Evolutionary conservation across 2,113 vertebrate genomes (phyloP).

Genomic region (Pao palembangensis): DNA sequence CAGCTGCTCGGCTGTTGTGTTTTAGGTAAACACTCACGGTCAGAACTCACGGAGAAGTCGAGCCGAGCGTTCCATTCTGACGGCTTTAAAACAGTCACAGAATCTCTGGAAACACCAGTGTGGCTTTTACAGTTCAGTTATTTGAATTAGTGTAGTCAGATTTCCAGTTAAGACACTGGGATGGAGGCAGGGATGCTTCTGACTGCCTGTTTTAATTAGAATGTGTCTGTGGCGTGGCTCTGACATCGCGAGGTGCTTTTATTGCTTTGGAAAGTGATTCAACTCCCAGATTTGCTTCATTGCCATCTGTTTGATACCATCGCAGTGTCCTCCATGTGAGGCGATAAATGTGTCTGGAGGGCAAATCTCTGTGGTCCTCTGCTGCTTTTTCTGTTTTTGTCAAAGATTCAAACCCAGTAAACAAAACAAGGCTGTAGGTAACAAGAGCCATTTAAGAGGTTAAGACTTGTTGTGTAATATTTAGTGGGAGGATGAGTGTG

Average conservation of each 20-base stretch:
- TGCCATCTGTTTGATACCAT: too few species aligned
- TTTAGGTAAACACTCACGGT: neutral
- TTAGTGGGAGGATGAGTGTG: neutral
- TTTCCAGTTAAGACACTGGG: too few species aligned
- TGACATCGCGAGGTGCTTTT: conserved; percentile 5
- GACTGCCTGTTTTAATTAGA: conserved; percentile 22
- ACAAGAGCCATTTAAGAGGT: too few species aligned
- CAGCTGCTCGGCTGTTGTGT: neutral
- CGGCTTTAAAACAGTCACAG: neutral
- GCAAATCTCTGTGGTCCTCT: too few species aligned
- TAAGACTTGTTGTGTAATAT: too few species aligned
- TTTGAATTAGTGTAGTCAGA: conserved; percentile 13
- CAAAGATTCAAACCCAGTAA: too few species aligned
- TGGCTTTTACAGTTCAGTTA: conserved; percentile 1
- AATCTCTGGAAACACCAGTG: too few species aligned
- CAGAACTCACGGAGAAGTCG: neutral
- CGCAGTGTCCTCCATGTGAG: too few species aligned
- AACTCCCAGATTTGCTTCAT: neutral
- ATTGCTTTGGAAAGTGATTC: conserved; percentile 15
- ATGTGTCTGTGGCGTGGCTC: neutral
- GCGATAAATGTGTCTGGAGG: too few species aligned
- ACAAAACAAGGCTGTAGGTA: too few species aligned
- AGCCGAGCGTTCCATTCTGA: neutral
- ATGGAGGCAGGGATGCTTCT: neutral
- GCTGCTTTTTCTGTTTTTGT: too few species aligned